Conservation (phyloP, 2,113 vertebrate genomes). For the Corynorhinus townsendii region DNA sequence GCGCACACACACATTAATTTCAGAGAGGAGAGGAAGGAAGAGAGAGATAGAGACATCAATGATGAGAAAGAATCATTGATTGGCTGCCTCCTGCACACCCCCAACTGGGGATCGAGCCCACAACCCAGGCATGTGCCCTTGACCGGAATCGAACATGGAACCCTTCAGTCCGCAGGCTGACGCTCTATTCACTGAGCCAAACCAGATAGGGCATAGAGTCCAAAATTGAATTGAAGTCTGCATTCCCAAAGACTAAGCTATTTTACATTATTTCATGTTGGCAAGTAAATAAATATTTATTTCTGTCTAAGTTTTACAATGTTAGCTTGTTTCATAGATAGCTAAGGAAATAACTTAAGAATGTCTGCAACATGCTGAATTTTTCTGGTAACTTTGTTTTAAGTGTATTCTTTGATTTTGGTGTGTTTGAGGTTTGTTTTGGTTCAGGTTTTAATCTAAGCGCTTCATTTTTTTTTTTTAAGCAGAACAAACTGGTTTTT, state of each 20-base stretch:
- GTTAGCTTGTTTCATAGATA: neutral
- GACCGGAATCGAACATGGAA: too few species aligned
- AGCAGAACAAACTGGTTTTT: neutral
- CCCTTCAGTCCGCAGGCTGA: too few species aligned
- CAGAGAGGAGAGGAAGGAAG: too few species aligned
- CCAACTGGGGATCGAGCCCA: too few species aligned
- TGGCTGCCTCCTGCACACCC: too few species aligned
- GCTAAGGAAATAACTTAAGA: neutral
- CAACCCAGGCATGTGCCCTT: too few species aligned
- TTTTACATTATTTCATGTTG: neutral
- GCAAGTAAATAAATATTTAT: conserved; percentile 1
- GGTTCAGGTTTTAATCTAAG: neutral
- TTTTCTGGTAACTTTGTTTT: neutral
- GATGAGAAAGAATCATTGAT: too few species aligned
- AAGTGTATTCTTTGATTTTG: neutral
- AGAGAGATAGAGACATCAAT: too few species aligned
- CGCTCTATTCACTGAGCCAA: too few species aligned
- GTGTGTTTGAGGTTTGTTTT: neutral
- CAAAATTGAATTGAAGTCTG: neutral
- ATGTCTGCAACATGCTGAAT: neutral
- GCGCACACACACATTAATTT: too few species aligned
- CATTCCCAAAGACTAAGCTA: neutral
- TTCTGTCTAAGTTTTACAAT: neutral
- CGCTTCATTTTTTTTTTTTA: neutral
- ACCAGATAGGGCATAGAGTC: too few species aligned